Evolutionary conservation across 2,888 invertebrate genomes (phyloP).

Genomic region (Venusia cambrica): DNA sequence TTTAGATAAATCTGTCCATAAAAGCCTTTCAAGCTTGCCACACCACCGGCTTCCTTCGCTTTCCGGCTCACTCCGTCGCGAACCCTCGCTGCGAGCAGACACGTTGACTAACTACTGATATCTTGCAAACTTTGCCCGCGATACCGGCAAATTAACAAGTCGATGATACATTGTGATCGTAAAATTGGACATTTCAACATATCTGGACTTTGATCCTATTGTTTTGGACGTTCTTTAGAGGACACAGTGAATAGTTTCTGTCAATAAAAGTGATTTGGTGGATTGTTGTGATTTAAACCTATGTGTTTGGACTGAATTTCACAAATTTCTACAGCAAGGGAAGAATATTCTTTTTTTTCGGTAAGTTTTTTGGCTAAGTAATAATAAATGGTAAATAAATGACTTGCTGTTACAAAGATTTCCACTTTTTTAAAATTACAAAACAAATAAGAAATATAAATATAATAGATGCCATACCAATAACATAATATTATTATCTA

Average conservation of each 20-base stretch:
- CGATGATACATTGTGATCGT: slow-evolving; percentile 6
- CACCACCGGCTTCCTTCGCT: slow-evolving; percentile 27
- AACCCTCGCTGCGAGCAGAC: slow-evolving; percentile 44
- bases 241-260: slow-evolving; percentile 55
- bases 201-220: slow-evolving; percentile 19
- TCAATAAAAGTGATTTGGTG: slow-evolving; percentile 55
- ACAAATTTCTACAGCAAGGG: slow-evolving; percentile 9
- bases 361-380: slow-evolving; percentile 11
- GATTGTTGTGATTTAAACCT: slow-evolving; percentile 44
- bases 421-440: too few relatives aligned
- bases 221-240: slow-evolving; percentile 39
- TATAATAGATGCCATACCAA: too few relatives aligned
- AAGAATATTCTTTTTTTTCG: slow-evolving; percentile 19
- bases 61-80: slow-evolving; percentile 62
- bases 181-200: slow-evolving; percentile 25
- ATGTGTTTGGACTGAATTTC: slow-evolving; percentile 26
- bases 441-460: too few relatives aligned
- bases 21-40: slow-evolving; percentile 27
- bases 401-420: too few relatives aligned
- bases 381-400: too few relatives aligned
- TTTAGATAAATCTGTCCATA: neutral
- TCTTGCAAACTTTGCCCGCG: slow-evolving; percentile 68
- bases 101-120: slow-evolving; percentile 32
- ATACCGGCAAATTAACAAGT: slow-evolving; percentile 27
- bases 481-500: too few relatives aligned